Evolutionary conservation across 2,888 invertebrate genomes (phyloP), one percentile per base, ranked within the genome.

Genomic region (Ophioninae sp.): DNA sequence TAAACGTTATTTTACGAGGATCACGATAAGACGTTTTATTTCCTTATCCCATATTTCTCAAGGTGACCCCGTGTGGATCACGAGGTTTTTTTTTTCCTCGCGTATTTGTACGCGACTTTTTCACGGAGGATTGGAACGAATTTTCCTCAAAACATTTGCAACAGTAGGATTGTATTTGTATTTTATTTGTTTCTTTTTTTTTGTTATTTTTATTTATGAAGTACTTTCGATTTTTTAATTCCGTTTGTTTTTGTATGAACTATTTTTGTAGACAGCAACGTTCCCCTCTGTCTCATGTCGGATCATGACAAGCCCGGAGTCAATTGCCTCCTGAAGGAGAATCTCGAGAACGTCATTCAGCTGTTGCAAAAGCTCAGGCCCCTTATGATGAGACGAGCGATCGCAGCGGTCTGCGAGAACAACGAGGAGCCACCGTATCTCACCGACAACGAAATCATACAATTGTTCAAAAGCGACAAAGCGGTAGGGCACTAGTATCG

Each of bases 281-380:
- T 94, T 91, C 95, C 95, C 39, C 92, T 94, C 85, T 96, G 96
- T 91, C 94, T 93, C 87, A 89, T 93, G 70, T 92, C 93, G 81
- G 94, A 94, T 87, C 93, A 93, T 6, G 94, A 94, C 82, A 94
- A 94, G 86, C 94, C 94, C 17, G 95, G 95, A 7, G 94, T 95
- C 56, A 95, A 95, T 90, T 97, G 97, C 91, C 94, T 97, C 69
- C 93, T 94, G 74, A 94, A 95, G 89, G 94, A 95, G 81, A 94
- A 95, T 86, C 93, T 96, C 7, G 94, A 94, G 77, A 94, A 94
- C 72, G 96, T 96, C 17, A 94, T 96, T 88, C 93, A 95, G 88
- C 91, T 97, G 65, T 92, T 96, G 74, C 95, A 95, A 92, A 93
- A 94, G 7, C 93, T 97, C 72, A 95, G 95, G 88, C 95, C 95